A percentile compares a stretch with the other conserved stretches of the same genome.
These are phyloP conservation scores for Leuciscus waleckii DNA, from an alignment of 2,797 vertebrate genomes.

Conservation along the genomic window DNA sequence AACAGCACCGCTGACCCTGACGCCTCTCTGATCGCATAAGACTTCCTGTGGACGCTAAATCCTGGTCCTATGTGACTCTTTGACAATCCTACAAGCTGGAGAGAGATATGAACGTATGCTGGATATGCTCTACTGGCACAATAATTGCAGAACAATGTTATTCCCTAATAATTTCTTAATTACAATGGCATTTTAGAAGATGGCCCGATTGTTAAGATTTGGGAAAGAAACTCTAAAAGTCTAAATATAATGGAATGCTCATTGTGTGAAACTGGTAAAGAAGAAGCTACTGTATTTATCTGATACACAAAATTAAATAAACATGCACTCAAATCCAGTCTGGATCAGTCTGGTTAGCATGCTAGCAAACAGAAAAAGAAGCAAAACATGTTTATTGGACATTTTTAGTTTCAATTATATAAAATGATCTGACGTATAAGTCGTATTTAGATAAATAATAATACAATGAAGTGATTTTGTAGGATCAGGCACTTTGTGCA, in stretches of 20 bases:
- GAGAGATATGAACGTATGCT: background rate
- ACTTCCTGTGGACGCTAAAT: conserved; percentile 48
- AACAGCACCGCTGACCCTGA: conserved; percentile 46
- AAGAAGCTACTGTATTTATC: background rate
- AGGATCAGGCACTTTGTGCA: background rate
- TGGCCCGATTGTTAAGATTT: background rate
- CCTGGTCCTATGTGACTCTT: conserved; percentile 14
- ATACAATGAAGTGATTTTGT: background rate
- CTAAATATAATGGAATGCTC: background rate
- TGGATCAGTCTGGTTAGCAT: background rate
- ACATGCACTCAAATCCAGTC: background rate
- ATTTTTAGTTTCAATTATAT: background rate
- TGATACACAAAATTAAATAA: background rate
- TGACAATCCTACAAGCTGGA: background rate
- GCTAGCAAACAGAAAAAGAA: background rate
- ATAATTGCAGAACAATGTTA: background rate
- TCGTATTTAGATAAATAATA: background rate
- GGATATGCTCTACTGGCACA: background rate
- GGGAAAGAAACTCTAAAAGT: background rate
- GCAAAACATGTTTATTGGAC: too few species aligned
- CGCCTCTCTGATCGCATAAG: conserved; percentile 55
- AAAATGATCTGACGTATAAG: background rate
- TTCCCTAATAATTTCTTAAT: background rate
- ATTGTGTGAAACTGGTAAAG: background rate
- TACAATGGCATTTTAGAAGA: background rate